phyloP scores from a whole-genome alignment of 2,888 invertebrate genomes.

The Epicampocera succincta region DNA sequence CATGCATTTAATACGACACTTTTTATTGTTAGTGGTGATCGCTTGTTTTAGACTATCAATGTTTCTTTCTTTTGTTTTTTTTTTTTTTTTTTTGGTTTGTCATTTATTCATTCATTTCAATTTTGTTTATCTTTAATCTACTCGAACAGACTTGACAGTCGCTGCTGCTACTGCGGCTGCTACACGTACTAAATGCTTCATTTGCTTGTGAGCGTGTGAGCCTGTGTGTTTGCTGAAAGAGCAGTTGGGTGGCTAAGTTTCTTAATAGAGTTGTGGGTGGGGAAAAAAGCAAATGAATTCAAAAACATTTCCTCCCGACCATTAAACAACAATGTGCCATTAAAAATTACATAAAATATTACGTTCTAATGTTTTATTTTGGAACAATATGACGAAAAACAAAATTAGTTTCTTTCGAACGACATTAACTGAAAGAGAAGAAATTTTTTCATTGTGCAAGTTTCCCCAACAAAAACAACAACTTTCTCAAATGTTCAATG shows the following conservation, averaged over 20 bases:
- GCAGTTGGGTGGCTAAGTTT: constrained; percentile 4
- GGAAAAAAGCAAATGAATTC: not conserved
- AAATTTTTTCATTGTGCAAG: constrained; percentile 14
- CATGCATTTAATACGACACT: not conserved
- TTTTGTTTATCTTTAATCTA: constrained; percentile 51
- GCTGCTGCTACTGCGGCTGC: not conserved
- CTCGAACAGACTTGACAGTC: constrained; percentile 13
- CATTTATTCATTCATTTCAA: constrained; percentile 30
- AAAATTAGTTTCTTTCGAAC: constrained; percentile 1
- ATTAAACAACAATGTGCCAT: constrained; percentile 28
- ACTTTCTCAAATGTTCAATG: no score
- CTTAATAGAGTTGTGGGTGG: constrained; percentile 1
- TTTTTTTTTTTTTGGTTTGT: no score
- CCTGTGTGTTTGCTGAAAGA: not conserved
- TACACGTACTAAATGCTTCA: not conserved
- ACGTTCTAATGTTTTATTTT: not conserved
- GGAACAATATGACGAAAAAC: no score
- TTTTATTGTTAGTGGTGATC: constrained; percentile 31
- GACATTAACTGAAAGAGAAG: constrained; percentile 32
- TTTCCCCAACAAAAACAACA: no score
- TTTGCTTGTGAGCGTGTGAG: not conserved
- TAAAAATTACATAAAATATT: constrained; percentile 5
- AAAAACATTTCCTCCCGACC: not conserved
- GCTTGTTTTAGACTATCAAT: constrained; percentile 42
- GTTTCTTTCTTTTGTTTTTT: no score